Conservation (phyloP, 2,113 vertebrate species). For the Periophthalmus modestus region DNA sequence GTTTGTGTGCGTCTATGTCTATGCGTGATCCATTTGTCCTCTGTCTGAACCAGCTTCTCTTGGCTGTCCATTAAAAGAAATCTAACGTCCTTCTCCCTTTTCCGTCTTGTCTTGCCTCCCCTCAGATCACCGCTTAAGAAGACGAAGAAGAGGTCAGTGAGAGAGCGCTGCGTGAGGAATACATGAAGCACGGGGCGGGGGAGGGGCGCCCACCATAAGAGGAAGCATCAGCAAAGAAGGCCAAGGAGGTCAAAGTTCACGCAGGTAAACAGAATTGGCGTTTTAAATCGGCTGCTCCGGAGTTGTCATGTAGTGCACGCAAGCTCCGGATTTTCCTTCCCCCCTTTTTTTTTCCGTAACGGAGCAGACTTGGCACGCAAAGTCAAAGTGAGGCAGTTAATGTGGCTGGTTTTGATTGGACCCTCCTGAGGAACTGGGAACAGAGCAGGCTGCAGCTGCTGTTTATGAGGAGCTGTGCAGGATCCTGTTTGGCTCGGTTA, state of each 20-base stretch:
- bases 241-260: constrained; percentile 59
- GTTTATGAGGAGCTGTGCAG: constrained; percentile 62
- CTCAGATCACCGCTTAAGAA: constrained; percentile 58
- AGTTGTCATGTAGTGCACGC: background rate
- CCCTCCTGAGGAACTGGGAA: constrained; percentile 58
- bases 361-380: constrained; percentile 48
- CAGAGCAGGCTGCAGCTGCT: constrained; percentile 64
- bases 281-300: constrained; percentile 11
- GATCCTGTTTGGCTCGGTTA: constrained; percentile 55
- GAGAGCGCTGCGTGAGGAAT: constrained; percentile 66
- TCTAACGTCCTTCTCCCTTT: constrained; percentile 51
- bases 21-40: constrained; percentile 63
- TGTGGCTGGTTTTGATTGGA: constrained; percentile 68
- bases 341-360: background rate
- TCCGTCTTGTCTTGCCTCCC: constrained; percentile 43
- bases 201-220: constrained; percentile 55
- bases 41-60: constrained; percentile 56
- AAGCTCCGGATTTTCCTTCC: constrained; percentile 12
- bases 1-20: constrained; percentile 51
- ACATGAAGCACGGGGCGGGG: constrained; percentile 76
- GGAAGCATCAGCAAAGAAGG: constrained; percentile 13
- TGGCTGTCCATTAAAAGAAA: constrained; percentile 62
- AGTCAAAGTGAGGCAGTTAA: constrained; percentile 45
- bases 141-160: constrained; percentile 39
- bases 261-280: constrained; percentile 65